Conservation (phyloP, 2,113 vertebrate species). For the Sander vitreus region DNA sequence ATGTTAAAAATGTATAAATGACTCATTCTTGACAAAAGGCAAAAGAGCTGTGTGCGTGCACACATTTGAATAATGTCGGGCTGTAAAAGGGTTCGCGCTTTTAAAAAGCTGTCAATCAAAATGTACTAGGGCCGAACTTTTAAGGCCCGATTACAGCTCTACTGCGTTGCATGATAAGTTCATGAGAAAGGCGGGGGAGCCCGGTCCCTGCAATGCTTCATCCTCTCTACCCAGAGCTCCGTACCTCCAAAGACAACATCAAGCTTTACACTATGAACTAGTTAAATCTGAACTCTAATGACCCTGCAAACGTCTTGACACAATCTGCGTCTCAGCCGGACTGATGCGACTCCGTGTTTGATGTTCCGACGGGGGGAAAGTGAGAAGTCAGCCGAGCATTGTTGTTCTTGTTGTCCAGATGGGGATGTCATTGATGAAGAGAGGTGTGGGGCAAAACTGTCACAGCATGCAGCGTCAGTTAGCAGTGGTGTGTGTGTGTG, state of each 20-base stretch:
- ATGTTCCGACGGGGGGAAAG: slow-evolving; percentile 17
- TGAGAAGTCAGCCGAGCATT: slow-evolving; percentile 40
- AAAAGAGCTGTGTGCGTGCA: too few species aligned
- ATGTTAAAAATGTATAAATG: too few species aligned
- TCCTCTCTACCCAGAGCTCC: slow-evolving; percentile 9
- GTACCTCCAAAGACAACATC: slow-evolving; percentile 38
- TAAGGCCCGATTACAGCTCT: too few species aligned
- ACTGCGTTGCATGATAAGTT: slow-evolving; percentile 68
- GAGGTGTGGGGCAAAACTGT: slow-evolving; percentile 42
- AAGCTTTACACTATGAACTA: slow-evolving; percentile 39
- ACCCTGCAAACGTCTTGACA: slow-evolving; percentile 31
- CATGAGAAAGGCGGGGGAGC: slow-evolving; percentile 60
- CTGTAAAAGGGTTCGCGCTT: too few species aligned
- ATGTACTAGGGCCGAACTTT: too few species aligned
- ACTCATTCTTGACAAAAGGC: too few species aligned
- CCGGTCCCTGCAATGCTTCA: slow-evolving; percentile 11
- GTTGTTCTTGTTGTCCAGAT: slow-evolving; percentile 47
- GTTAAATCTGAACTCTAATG: slow-evolving; percentile 38
- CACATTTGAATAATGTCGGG: too few species aligned
- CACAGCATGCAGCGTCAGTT: slow-evolving; percentile 51
- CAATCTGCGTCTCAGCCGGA: background rate
- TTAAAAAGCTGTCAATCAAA: too few species aligned
- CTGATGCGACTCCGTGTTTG: slow-evolving; percentile 10
- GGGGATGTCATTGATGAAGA: slow-evolving; percentile 50
- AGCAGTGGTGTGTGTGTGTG: slow-evolving; percentile 11